Evolutionary conservation across 1,140 invertebrate species (phyloP).

Genomic region (Micrasema longulum): DNA sequence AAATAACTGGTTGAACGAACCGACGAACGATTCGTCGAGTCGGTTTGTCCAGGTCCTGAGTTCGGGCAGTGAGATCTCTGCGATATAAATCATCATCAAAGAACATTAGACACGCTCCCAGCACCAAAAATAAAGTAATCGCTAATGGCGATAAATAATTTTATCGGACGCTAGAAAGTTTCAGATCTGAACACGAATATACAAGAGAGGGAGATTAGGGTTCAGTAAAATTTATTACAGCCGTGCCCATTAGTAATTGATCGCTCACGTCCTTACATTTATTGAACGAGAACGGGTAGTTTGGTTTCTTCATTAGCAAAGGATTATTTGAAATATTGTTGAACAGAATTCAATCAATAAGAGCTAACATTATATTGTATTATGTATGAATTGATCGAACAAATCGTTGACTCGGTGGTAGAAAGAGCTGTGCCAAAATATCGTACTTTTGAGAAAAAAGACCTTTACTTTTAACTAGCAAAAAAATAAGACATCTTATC

Average conservation of each 20-base stretch:
- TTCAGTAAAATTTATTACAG: slow-evolving; percentile 9
- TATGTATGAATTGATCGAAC: no score
- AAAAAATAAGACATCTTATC: no score
- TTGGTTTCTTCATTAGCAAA: no score
- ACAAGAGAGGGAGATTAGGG: background rate
- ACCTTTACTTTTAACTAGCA: no score
- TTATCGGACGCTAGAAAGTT: slow-evolving; percentile 12
- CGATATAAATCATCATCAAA: slow-evolving; percentile 30
- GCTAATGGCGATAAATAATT: slow-evolving; percentile 36
- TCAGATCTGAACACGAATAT: slow-evolving; percentile 11
- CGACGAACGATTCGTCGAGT: no score
- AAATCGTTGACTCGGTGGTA: no score
- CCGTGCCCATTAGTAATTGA: slow-evolving; percentile 6
- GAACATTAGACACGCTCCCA: slow-evolving; percentile 26
- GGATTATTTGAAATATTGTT: no score
- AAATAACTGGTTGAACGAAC: slow-evolving; percentile 10
- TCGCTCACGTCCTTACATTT: slow-evolving; percentile 20
- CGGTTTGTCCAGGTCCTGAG: background rate
- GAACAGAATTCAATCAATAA: no score
- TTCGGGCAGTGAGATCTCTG: slow-evolving; percentile 14
- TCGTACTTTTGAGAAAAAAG: no score
- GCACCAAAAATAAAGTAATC: slow-evolving; percentile 39
- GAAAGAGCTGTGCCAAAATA: no score
- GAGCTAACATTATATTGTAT: no score
- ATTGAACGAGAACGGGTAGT: background rate